Evolutionary conservation across 2,113 vertebrate genomes (phyloP).

Genomic region (Malurus alboscapulatus): DNA sequence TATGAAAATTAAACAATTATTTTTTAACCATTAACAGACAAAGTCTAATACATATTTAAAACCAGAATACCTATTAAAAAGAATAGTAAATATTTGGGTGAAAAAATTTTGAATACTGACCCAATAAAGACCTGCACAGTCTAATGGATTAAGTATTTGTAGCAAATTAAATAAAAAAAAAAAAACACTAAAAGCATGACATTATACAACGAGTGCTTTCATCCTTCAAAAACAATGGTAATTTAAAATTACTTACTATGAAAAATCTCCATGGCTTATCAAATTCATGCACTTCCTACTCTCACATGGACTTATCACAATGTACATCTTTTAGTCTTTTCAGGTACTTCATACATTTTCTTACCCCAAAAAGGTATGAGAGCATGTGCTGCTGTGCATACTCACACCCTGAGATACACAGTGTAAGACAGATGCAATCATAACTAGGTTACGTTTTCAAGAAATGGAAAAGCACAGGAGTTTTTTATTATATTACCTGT

Average conservation of each 20-base stretch:
- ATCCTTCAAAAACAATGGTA: neutral
- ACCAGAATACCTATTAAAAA: neutral
- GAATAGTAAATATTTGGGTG: neutral
- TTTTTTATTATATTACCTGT: neutral
- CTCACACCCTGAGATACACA: neutral
- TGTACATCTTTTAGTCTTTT: neutral
- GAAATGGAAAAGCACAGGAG: neutral
- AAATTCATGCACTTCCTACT: neutral
- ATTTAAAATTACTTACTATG: conserved; percentile 20
- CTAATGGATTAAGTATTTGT: neutral
- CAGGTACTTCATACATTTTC: neutral
- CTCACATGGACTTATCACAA: neutral
- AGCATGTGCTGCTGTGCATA: neutral
- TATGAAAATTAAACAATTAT: conserved; percentile 12
- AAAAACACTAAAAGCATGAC: neutral
- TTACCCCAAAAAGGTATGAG: neutral
- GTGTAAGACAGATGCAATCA: neutral
- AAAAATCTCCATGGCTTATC: conserved; percentile 10
- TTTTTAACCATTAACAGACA: neutral
- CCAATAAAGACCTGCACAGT: neutral
- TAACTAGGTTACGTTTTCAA: neutral
- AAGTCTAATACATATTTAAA: neutral
- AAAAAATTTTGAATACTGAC: neutral
- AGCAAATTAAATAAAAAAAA: neutral
- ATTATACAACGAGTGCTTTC: neutral